phyloP scores from a whole-genome alignment of 2,888 invertebrate species.

The Zonitis immaculata region DNA sequence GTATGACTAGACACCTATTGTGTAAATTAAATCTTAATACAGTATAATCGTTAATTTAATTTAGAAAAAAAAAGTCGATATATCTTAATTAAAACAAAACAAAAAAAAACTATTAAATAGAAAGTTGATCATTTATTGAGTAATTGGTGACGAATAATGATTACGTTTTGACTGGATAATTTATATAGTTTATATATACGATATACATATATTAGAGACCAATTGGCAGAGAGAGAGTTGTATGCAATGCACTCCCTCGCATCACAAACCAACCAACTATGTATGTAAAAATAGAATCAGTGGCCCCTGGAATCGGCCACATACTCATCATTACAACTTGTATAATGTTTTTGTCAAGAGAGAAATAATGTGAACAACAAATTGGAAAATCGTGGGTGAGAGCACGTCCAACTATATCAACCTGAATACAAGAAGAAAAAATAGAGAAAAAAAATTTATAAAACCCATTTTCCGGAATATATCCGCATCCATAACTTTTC shows the following conservation, averaged over 20 bases:
- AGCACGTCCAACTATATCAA: slow-evolving; percentile 7
- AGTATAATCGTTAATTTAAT: too few species aligned
- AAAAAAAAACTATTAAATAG: too few species aligned
- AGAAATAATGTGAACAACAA: slow-evolving; percentile 18
- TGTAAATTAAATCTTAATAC: too few species aligned
- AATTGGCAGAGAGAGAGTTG: slow-evolving; percentile 28
- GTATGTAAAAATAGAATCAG: slow-evolving; percentile 31
- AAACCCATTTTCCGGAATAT: background rate
- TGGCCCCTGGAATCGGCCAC: slow-evolving; percentile 33
- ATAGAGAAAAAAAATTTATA: background rate
- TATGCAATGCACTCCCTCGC: slow-evolving; percentile 33
- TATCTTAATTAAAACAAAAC: too few species aligned
- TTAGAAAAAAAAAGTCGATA: too few species aligned
- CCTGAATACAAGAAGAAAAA: background rate
- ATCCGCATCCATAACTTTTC: too few species aligned
- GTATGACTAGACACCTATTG: too few species aligned
- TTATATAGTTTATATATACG: background rate
- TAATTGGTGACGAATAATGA: slow-evolving; percentile 16
- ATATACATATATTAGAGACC: slow-evolving; percentile 17
- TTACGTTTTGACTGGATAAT: slow-evolving; percentile 1
- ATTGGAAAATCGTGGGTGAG: slow-evolving; percentile 19
- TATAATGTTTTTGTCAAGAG: slow-evolving; percentile 23
- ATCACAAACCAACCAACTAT: slow-evolving; percentile 15
- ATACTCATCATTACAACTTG: slow-evolving; percentile 25
- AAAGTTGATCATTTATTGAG: slow-evolving; percentile 8